Base-by-base conservation (phyloP, 2,888 invertebrate genomes). In the Scaptomyza flava region DNA sequence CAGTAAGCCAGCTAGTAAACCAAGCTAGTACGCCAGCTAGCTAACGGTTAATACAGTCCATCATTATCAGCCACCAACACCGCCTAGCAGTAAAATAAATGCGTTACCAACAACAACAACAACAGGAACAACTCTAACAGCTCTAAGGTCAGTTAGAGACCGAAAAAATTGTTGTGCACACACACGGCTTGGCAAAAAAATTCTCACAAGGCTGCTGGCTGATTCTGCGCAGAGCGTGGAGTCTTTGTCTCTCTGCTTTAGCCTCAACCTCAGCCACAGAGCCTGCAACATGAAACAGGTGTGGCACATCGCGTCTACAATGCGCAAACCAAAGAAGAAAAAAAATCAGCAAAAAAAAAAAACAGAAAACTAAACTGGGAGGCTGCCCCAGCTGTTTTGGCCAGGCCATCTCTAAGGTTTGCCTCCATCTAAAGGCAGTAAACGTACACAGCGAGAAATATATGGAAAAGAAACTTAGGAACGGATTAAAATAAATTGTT, bases 41-140 rank as follows among this genome's bases (percentile, higher is more conserved):
- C 79, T 89, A 87, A 87, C 87, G 89, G 87, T 89, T 89, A 89
- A 89, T 84, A 84, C 89, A 82, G 87, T 89, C 89, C 87, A 88
- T 87, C 89, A 87, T 87, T 87, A 89, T 88, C 86, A 83, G 69
- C 72, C 72, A 64, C 72, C 75, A 74, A 70, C 78, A 66, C 77
- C 68, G 65, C 77, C 68, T 63, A 68, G 77, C 70, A 78, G 76
- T 71, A 68, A 76, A 72, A 81, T 83, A 87, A 87, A 87, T 87
- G 87, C 87, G 82, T 79, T 84, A 65, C 81, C 77, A 81, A 36
- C 68, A 54, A 51, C 42, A 70, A 38, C 34, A 47, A 48, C 65
- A 41, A 33, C 58, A 53, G 17, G 42, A 62, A 54, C 47, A 71
- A 53, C 36, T 51, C 23, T 65, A 56, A 71, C 65, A 56, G 67